These are phyloP conservation scores for Episyrphus balteatus DNA, from an alignment of 1,140 invertebrate species.

Conservation along the genomic window DNA sequence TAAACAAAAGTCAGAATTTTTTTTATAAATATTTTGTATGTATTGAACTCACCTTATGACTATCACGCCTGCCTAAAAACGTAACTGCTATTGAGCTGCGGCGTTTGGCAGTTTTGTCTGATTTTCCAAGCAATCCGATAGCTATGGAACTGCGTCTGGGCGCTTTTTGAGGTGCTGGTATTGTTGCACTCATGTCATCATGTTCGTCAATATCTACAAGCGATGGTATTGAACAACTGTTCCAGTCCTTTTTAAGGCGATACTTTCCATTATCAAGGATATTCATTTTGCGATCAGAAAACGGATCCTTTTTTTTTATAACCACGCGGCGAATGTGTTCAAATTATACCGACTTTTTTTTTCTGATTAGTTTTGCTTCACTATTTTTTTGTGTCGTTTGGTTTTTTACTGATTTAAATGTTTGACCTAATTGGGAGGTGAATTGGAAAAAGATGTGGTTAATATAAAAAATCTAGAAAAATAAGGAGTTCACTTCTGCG, in stretches of 20 bases:
- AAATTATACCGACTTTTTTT: no score
- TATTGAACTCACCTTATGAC: slow-evolving; percentile 21
- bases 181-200: slow-evolving; percentile 15
- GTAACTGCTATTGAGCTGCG: slow-evolving; percentile 34
- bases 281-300: slow-evolving; percentile 18
- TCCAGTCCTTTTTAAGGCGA: slow-evolving; percentile 37
- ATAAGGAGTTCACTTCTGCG: no score
- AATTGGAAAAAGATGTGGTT: no score
- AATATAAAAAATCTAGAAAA: no score
- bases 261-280: slow-evolving; percentile 32
- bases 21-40: background rate
- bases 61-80: slow-evolving; percentile 29
- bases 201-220: slow-evolving; percentile 37
- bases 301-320: no score
- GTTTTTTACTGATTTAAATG: no score
- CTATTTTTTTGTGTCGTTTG: no score
- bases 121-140: slow-evolving; percentile 27
- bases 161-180: slow-evolving; percentile 23
- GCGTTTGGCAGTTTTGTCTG: slow-evolving; percentile 31
- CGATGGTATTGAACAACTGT: slow-evolving; percentile 35
- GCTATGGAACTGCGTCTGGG: slow-evolving; percentile 34
- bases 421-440: no score
- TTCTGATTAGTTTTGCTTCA: no score
- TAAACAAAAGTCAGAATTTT: background rate
- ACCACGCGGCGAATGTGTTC: no score